phyloP scores from a whole-genome alignment of 1,140 invertebrate genomes.

The Euglossa dilemma region DNA sequence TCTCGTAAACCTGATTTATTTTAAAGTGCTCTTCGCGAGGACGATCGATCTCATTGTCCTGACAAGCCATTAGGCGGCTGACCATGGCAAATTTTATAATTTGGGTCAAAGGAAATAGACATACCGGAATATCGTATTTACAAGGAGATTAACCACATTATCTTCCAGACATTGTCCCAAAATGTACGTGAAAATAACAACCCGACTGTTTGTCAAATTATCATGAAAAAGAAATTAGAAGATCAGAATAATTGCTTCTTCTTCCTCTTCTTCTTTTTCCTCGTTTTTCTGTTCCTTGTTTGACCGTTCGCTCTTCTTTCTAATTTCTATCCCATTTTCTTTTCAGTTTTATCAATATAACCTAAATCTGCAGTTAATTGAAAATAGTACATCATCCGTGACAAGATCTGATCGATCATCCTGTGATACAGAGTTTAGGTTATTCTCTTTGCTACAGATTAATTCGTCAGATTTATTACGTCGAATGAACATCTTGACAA shows the following conservation, averaged over 20 bases:
- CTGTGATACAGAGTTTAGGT: background rate
- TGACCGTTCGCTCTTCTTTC: too few relatives aligned
- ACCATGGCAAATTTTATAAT: slow-evolving; percentile 39
- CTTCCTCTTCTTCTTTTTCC: too few relatives aligned
- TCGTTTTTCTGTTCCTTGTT: too few relatives aligned
- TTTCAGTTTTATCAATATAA: background rate
- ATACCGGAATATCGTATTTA: slow-evolving; percentile 21
- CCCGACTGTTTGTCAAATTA: too few relatives aligned
- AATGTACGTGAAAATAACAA: background rate
- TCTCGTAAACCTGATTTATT: slow-evolving; percentile 30
- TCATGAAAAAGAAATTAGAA: too few relatives aligned
- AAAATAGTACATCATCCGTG: background rate
- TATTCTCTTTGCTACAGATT: background rate
- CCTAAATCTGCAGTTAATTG: background rate
- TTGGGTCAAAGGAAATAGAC: slow-evolving; percentile 27
- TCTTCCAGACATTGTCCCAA: background rate
- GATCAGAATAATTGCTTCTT: too few relatives aligned
- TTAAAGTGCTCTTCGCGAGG: background rate
- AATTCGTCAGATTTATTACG: background rate
- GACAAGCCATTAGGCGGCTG: slow-evolving; percentile 8
- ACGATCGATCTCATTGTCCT: slow-evolving; percentile 20
- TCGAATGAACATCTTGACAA: background rate
- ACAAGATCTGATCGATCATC: background rate
- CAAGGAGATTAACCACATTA: slow-evolving; percentile 1
- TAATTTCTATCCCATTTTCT: background rate